Evolutionary conservation across 2,888 invertebrate genomes (phyloP).

Genomic region (Callimorpha dominula): DNA sequence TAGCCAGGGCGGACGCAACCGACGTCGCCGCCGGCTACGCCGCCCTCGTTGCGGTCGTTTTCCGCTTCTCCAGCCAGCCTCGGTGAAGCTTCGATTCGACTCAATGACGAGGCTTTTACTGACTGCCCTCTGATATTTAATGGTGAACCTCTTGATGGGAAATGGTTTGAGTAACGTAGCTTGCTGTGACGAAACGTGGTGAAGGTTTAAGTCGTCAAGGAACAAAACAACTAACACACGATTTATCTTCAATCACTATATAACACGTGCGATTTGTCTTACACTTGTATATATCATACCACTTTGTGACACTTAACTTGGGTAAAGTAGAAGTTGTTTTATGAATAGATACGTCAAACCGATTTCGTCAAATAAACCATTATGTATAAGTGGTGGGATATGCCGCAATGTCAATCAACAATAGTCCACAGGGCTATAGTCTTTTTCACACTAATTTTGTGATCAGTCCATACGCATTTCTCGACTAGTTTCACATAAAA

Average conservation of each 20-base stretch:
- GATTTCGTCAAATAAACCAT: slow-evolving; percentile 20
- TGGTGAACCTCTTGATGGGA: slow-evolving; percentile 73
- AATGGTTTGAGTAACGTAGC: slow-evolving; percentile 81
- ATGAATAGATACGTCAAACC: slow-evolving; percentile 14
- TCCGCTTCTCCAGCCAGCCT: slow-evolving; percentile 75
- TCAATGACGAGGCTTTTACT: slow-evolving; percentile 80
- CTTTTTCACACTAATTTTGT: slow-evolving; percentile 55
- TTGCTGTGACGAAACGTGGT: slow-evolving; percentile 85
- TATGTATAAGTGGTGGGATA: slow-evolving; percentile 46
- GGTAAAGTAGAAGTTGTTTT: slow-evolving; percentile 10
- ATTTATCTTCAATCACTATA: slow-evolving; percentile 29
- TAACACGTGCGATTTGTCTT: slow-evolving; percentile 29
- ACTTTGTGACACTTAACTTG: slow-evolving; percentile 30
- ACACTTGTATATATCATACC: slow-evolving; percentile 39
- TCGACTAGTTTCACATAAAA: slow-evolving; percentile 52
- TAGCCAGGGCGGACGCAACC: slow-evolving; percentile 82
- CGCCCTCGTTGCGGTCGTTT: slow-evolving; percentile 67
- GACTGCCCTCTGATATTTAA: slow-evolving; percentile 73
- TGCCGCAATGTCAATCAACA: slow-evolving; percentile 59
- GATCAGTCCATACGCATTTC: slow-evolving; percentile 52
- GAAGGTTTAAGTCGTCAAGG: slow-evolving; percentile 62
- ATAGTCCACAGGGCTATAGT: slow-evolving; percentile 58
- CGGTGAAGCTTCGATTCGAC: slow-evolving; percentile 79
- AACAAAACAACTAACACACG: slow-evolving; percentile 37
- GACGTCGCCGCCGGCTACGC: slow-evolving; percentile 66